These are phyloP conservation scores for Clivina fossor DNA, from an alignment of 2,888 invertebrate genomes.

Conservation along the genomic window DNA sequence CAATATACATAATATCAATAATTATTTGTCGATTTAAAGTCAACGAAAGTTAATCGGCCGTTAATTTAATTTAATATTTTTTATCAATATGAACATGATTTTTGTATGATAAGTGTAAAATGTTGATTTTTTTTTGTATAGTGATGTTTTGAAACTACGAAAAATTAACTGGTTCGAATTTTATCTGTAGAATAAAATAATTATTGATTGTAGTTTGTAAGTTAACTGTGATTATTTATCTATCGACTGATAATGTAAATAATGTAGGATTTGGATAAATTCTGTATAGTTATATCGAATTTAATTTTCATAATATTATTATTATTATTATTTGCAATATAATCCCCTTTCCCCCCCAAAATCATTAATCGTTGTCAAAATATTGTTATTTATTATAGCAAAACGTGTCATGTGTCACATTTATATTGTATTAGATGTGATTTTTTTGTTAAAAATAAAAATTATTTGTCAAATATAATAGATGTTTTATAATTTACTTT, in stretches of 20 bases:
- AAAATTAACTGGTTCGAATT: no score
- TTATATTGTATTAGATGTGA: conserved; percentile 32
- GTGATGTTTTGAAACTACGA: no score
- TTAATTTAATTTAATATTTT: no score
- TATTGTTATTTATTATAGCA: conserved; percentile 30
- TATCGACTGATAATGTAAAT: conserved; percentile 32
- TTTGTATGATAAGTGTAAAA: no score
- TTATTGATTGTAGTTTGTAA: conserved; percentile 26
- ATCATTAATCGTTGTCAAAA: conserved; percentile 23
- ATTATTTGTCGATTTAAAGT: no score
- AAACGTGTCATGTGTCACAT: conserved; percentile 32
- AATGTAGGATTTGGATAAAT: conserved; percentile 9
- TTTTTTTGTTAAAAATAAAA: conserved; percentile 33
- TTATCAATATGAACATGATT: no score
- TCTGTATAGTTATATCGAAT: not conserved
- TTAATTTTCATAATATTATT: conserved; percentile 2
- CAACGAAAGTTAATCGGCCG: no score
- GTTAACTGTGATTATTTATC: conserved; percentile 30
- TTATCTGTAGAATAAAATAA: no score
- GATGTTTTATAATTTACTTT: no score
- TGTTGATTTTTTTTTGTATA: no score
- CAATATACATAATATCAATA: no score
- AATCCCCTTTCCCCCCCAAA: conserved; percentile 10
- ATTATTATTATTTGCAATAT: conserved; percentile 9
- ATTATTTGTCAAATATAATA: conserved; percentile 30